Evolutionary conservation across 2,113 vertebrate genomes (phyloP), one percentile per base, ranked within the genome.

Genomic region (Pseudorectes ferrugineus): DNA sequence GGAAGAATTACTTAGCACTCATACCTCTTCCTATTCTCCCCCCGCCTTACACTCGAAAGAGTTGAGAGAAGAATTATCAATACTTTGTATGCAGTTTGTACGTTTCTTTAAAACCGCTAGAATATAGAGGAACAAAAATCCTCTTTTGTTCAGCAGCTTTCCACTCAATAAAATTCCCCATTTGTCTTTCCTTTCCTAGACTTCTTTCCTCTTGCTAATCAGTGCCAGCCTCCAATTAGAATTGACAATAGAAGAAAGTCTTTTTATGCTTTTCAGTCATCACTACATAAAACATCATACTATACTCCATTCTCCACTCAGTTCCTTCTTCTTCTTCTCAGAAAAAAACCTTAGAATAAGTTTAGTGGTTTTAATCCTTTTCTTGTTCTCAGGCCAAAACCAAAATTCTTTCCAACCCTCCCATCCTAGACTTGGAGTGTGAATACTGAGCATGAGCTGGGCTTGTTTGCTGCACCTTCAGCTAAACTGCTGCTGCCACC

Each of bases 221-320:
- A 88, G 76, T 65, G 77, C 70, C 95, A 89, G 90, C 48, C 4
- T 23, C 78, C 94, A 95, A 85, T 97, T 92, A 95, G 36, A 66
- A 87, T 1, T 84, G 89, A 94, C 91, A 96, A 95, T 49, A 97
- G 87, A 93, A 97, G 26, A 93, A 96, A 96, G 58, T 70, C 43
- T 94, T 95, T 96, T 93, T 94, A 90, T 36, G 54, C 80, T 84
- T 85, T 92, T 96, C 79, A 92, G 70, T 94, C 91, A 90, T 89
- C 86, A 94, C 80, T 90, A 80, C 89, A 96, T 94, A 94, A 97
- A 97, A 91, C 55, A 78, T 29, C 55, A 65, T 7, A 45, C 48
- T 55, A 31, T 21, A 65, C 35, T 35, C 29, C 40, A 63, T 77
- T 38, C 87, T 77, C 62, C 42, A 33, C 58, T 91, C 85, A 42